These are phyloP conservation scores for Scaptomyza tumidula DNA, from an alignment of 2,888 invertebrate species.

Conservation along the genomic window DNA sequence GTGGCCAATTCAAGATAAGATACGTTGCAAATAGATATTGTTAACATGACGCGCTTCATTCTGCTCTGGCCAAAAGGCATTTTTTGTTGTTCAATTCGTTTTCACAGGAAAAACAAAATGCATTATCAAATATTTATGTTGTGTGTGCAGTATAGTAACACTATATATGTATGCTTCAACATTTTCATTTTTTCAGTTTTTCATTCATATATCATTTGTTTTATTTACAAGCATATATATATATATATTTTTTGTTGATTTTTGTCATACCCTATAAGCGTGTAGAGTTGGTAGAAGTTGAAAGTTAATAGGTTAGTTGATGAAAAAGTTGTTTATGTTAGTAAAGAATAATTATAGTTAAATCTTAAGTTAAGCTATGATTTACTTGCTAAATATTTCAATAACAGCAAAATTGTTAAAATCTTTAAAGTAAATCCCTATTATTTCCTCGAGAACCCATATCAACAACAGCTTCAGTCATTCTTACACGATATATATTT, in stretches of 20 bases:
- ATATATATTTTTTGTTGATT: slow-evolving; percentile 7
- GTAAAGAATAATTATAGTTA: too few species aligned
- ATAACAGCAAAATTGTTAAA: too few species aligned
- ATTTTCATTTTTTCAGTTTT: slow-evolving; percentile 41
- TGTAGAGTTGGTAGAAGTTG: too few species aligned
- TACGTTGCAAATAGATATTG: slow-evolving; percentile 27
- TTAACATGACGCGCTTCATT: slow-evolving; percentile 6
- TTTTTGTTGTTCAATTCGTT: not conserved
- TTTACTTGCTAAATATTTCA: too few species aligned
- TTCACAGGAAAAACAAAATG: slow-evolving; percentile 47
- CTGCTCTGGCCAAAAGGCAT: slow-evolving; percentile 25
- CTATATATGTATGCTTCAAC: slow-evolving; percentile 27
- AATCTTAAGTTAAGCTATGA: too few species aligned
- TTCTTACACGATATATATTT: too few species aligned
- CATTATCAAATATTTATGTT: slow-evolving; percentile 51
- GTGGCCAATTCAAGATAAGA: slow-evolving; percentile 53
- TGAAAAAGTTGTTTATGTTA: too few species aligned
- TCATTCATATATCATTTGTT: slow-evolving; percentile 26
- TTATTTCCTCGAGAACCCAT: too few species aligned
- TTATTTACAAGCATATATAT: not conserved
- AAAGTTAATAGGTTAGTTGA: too few species aligned
- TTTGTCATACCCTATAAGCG: slow-evolving; percentile 5
- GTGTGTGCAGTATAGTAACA: slow-evolving; percentile 24
- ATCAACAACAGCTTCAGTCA: too few species aligned
- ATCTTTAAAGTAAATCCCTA: too few species aligned